A percentile compares a stretch with the other conserved stretches of the same genome.
These are phyloP conservation scores for Tenthredo scrophulariae DNA, from an alignment of 2,888 invertebrate genomes.

Conservation along the genomic window DNA sequence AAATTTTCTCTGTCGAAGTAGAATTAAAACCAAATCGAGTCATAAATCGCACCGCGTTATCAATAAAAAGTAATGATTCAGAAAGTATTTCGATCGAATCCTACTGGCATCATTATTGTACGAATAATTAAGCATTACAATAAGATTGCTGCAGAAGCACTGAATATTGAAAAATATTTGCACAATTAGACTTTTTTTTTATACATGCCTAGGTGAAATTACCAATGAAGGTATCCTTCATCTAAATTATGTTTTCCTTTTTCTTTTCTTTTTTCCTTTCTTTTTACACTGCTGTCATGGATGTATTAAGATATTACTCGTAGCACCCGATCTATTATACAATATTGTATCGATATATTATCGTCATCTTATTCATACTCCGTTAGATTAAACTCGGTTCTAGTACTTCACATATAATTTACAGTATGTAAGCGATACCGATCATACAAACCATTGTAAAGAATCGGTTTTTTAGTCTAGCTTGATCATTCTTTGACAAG, in stretches of 20 bases:
- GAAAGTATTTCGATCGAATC: not conserved
- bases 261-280: too few relatives aligned
- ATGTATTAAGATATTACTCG: not conserved
- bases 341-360: constrained; percentile 9
- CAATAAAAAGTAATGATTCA: not conserved
- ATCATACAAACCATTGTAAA: constrained; percentile 34
- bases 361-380: constrained; percentile 10
- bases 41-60: not conserved
- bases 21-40: not conserved
- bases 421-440: constrained; percentile 20
- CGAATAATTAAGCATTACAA: not conserved
- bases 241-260: not conserved
- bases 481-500: constrained; percentile 71
- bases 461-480: constrained; percentile 53
- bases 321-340: constrained; percentile 42
- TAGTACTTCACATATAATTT: not conserved
- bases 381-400: not conserved
- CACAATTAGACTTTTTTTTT: not conserved
- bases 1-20: not conserved
- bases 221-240: not conserved
- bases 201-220: not conserved
- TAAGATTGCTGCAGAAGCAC: not conserved
- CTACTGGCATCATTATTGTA: not conserved
- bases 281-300: not conserved
- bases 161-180: not conserved